phyloP scores from a whole-genome alignment of 1,140 invertebrate genomes.

The Philopotamus ludificatus region DNA sequence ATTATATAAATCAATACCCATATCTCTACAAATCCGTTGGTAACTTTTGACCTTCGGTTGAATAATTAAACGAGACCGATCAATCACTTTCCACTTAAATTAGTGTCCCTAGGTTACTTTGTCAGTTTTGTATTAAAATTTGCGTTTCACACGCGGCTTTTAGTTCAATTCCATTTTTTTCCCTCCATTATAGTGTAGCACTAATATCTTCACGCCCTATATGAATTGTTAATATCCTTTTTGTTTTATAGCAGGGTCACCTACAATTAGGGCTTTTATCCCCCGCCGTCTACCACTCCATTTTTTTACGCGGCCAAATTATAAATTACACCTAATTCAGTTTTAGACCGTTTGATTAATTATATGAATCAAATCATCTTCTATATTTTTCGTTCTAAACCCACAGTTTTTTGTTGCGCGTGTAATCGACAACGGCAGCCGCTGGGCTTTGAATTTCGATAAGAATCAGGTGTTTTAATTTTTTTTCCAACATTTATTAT shows the following conservation, averaged over 20 bases:
- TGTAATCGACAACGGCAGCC: conserved; percentile 5
- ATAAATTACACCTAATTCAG: conserved; percentile 19
- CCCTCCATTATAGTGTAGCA: no score
- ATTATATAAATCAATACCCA: no score
- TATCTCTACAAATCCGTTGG: no score
- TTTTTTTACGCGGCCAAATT: conserved; percentile 19
- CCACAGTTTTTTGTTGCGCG: conserved; percentile 1
- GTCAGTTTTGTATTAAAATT: not conserved
- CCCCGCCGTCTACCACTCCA: not conserved
- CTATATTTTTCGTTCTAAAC: not conserved
- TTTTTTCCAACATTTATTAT: not conserved
- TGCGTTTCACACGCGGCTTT: not conserved
- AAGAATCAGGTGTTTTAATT: not conserved
- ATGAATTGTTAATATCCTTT: conserved; percentile 11
- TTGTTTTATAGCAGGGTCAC: not conserved
- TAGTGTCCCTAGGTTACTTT: no score
- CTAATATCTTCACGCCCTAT: conserved; percentile 18
- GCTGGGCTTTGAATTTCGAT: not conserved
- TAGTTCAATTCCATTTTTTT: not conserved
- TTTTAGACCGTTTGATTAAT: conserved; percentile 29
- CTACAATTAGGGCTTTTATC: conserved; percentile 3
- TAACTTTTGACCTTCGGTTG: no score
- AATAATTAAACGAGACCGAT: not conserved
- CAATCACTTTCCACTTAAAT: conserved; percentile 1
- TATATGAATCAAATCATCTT: conserved; percentile 18